Percentiles rank a stretch among this genome's conserved stretches.
Conservation (phyloP, 37 sponge, comb jelly and placozoan species). For the Hormiphora californensis region DNA sequence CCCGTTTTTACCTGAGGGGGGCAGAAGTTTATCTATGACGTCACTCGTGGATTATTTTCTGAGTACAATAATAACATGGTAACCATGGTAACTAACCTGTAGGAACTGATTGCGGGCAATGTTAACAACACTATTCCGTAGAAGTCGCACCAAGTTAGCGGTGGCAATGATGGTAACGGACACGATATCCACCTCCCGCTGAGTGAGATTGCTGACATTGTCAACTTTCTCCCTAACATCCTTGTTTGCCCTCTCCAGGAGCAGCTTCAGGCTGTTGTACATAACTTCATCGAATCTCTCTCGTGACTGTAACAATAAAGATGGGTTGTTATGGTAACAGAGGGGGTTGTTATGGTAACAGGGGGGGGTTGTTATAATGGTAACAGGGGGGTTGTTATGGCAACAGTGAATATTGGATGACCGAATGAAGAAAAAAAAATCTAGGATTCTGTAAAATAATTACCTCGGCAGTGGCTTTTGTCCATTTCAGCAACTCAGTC, state of each 20-base stretch:
- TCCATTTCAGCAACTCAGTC: slow-evolving; percentile 33
- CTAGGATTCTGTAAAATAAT: too few relatives aligned
- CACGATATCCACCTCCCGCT: slow-evolving; percentile 42
- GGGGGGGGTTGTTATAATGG: not conserved
- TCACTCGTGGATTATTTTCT: not conserved
- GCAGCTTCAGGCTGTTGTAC: slow-evolving; percentile 41
- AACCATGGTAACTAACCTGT: slow-evolving; percentile 9
- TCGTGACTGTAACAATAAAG: not conserved
- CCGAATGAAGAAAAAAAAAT: too few relatives aligned
- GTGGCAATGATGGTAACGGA: slow-evolving; percentile 45
- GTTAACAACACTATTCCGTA: slow-evolving; percentile 36
- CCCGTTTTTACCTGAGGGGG: not conserved
- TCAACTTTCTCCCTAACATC: slow-evolving; percentile 36
- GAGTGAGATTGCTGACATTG: slow-evolving; percentile 10
- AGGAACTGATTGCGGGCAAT: slow-evolving; percentile 45
- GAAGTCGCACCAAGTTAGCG: slow-evolving; percentile 24
- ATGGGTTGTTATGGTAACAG: not conserved
- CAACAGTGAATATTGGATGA: too few relatives aligned
- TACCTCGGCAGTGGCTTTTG: slow-evolving; percentile 6
- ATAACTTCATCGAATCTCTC: slow-evolving; percentile 46
- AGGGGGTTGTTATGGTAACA: not conserved
- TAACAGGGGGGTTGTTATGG: too few relatives aligned
- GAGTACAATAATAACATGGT: not conserved
- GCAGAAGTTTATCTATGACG: not conserved
- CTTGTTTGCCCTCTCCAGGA: not conserved